phyloP scores from a whole-genome alignment of 2,888 invertebrate genomes.

The Melinopterus prodromus region DNA sequence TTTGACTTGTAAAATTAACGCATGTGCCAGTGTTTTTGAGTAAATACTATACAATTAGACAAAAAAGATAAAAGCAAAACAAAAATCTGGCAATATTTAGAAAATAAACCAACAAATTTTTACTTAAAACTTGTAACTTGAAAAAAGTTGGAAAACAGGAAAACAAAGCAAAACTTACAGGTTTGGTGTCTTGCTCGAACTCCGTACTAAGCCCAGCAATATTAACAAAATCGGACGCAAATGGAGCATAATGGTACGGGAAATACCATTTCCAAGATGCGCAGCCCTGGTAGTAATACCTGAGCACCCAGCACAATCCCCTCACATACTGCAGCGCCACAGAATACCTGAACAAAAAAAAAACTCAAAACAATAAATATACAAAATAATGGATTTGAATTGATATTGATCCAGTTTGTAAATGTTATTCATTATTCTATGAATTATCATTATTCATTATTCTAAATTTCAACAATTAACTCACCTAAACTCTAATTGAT shows the following conservation, averaged over 20 bases:
- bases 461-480: neutral
- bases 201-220: conserved; percentile 84
- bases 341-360: conserved; percentile 67
- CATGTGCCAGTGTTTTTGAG: no score
- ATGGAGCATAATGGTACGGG: conserved; percentile 99
- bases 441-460: no score
- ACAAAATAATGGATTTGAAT: no score
- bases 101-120: neutral
- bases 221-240: conserved; percentile 97
- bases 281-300: conserved; percentile 99
- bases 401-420: no score
- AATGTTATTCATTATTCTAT: no score
- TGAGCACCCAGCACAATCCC: conserved; percentile 97
- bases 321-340: conserved; percentile 95
- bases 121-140: neutral
- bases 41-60: no score
- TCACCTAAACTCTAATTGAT: conserved; percentile 83
- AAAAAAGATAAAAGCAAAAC: no score
- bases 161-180: conserved; percentile 67
- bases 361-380: neutral
- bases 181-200: conserved; percentile 88
- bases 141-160: conserved; percentile 8
- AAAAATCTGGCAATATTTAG: no score
- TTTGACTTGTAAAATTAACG: no score
- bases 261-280: conserved; percentile 99